Base-by-base conservation (phyloP, 1,140 invertebrate species). In the Lordiphosa mommai region DNA sequence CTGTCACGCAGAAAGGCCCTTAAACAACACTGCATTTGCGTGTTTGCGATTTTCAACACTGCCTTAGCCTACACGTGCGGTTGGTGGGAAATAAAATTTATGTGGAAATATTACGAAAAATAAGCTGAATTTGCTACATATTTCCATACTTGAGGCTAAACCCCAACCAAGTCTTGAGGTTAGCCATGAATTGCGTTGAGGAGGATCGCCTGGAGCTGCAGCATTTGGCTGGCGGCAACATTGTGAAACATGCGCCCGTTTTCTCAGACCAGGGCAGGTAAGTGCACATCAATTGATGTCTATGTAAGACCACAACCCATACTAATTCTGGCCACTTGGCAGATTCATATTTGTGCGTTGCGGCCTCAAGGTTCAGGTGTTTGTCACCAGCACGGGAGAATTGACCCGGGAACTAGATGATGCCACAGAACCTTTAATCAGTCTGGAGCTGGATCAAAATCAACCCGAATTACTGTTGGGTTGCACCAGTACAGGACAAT, bases 261-360 rank as follows among this genome's bases (percentile, higher is more conserved):
- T 93, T 93, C 90, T 92, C 93, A 4, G 67, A 65, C 7, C 90
- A 92, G 87, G 91, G 91, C 89, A 91, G 92, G 93, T 93, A 90
- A 91, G 92, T 70, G 12, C 4, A 12, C 7, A 4, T 13, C n/a
- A 8, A 7, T 40, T n/a, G n/a, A 14, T 33, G 13, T 58, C 38
- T 48, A 40, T 44, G 47, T 55, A 30, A 49, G 27, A 43, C 4
- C 9, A 27, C 48, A 23, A 41, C 13, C 16, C 8, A 30, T 56
- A 47, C 13, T 23, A n/a, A 14, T 43, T 30, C 4, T 5, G 61
- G 43, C 70, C 80, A 55, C 8, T 20, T 89, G 87, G 23, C 13
- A 73, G 93, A 92, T 82, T 88, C 60, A 65, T 94, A 5, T 92
- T 92, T 65, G 89, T 93, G 48, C 76, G 91, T 6, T 91, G 90